Base-by-base conservation (phyloP, 1,140 invertebrate genomes). In the Sminthurinus signatus region DNA sequence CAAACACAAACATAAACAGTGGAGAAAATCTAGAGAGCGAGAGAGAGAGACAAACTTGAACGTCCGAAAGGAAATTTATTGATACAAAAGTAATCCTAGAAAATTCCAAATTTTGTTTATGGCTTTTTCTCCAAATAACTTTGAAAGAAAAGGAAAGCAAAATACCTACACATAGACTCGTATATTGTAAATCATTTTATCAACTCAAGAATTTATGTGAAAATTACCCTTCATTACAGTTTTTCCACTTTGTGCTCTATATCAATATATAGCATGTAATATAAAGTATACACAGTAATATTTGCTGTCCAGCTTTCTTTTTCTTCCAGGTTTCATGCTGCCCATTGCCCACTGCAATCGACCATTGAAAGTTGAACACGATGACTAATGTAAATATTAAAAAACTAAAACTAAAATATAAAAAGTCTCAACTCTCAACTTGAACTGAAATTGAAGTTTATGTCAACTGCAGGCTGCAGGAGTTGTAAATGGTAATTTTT, bases 171-270 rank as follows among this genome's bases (percentile, higher is more conserved):
- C n/a, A n/a, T n/a, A n/a, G n/a, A n/a, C n/a, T n/a, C n/a, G n/a
- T 48, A 19, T 48, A 48, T 48, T n/a, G 44, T 48, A 48, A 48
- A 48, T 48, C 44, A 48, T 48, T 48, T 48, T n/a, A 48, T 48
- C 44, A n/a, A 25, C n/a, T 8, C 4, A 48, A 48, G 23, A 48
- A 48, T 48, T 48, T 48, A 48, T 48, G 5, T 10, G 8, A 48
- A 48, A 48, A 48, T 48, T 48, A 25, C 44, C 44, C n/a, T 10
- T 48, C n/a, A 48, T 48, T 48, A 48, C 44, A n/a, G n/a, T n/a
- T n/a, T n/a, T 42, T 42, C n/a, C n/a, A 42, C n/a, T 10, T n/a
- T 42, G 39, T 42, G 10, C 39, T n/a, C 10, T n/a, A 42, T 42
- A 42, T 42, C 39, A n/a, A 42, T 42, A 42, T n/a, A n/a, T n/a